Conservation (phyloP, 2,888 invertebrate species). For the Aphodius granarius region DNA sequence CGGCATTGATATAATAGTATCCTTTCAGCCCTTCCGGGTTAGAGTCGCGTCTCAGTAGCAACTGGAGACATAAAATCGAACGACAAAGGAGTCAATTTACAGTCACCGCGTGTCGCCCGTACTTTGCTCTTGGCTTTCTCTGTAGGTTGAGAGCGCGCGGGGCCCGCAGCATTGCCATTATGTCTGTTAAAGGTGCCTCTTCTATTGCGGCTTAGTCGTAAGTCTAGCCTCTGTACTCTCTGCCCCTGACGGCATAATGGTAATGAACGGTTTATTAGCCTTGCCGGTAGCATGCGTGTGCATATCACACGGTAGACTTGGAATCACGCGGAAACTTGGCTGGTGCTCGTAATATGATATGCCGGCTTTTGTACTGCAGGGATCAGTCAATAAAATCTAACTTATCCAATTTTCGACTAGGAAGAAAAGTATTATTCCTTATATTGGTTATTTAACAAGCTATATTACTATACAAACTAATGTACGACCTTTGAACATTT, state of each 20-base stretch:
- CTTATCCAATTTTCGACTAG: too few species aligned
- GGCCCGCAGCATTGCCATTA: not conserved
- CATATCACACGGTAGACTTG: not conserved
- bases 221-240: not conserved
- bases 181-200: not conserved
- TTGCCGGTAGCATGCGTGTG: not conserved
- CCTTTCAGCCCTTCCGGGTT: not conserved
- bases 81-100: not conserved
- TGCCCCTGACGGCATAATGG: not conserved
- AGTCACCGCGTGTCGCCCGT: not conserved
- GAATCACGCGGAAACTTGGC: not conserved
- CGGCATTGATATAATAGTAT: not conserved
- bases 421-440: too few species aligned
- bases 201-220: not conserved
- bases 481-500: too few species aligned
- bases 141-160: not conserved
- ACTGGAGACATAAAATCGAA: not conserved
- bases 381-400: too few species aligned
- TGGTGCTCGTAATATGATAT: not conserved
- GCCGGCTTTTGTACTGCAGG: not conserved
- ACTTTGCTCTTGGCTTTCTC: not conserved
- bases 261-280: not conserved
- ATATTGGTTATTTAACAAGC: too few species aligned
- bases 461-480: too few species aligned
- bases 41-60: not conserved